These are phyloP conservation scores for Anomalospiza imberbis DNA, from an alignment of 2,797 vertebrate genomes.

Conservation along the genomic window DNA sequence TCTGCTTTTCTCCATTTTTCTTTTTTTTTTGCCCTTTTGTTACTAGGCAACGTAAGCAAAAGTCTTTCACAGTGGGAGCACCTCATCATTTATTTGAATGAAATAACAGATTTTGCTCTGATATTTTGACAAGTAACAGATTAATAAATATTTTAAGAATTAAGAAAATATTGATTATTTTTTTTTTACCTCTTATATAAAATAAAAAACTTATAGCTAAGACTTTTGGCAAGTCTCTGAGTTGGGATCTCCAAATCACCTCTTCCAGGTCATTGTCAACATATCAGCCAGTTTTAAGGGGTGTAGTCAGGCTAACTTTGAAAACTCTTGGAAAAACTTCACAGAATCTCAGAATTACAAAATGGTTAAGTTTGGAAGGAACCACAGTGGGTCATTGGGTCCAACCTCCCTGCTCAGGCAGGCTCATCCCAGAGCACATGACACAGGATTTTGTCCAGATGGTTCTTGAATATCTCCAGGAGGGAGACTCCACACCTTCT, in stretches of 20 bases:
- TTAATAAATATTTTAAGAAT: conserved; percentile 38
- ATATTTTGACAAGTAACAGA: not conserved
- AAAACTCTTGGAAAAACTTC: not conserved
- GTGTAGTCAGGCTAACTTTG: not conserved
- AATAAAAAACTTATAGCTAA: not conserved
- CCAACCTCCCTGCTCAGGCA: not conserved
- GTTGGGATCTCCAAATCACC: not conserved
- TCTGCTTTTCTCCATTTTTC: not conserved
- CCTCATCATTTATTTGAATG: conserved; percentile 45
- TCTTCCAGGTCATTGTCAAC: not conserved
- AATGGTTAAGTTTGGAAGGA: not conserved
- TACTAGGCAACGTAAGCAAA: conserved; percentile 58
- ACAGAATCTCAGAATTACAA: not conserved
- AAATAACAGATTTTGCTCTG: conserved; percentile 14
- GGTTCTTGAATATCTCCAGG: not conserved
- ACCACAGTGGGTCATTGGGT: too few species aligned
- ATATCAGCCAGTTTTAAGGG: not conserved
- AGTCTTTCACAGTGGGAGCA: not conserved
- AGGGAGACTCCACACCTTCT: not conserved
- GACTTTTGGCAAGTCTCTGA: not conserved
- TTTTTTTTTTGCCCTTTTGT: not conserved
- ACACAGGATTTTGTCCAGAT: not conserved
- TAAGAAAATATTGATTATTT: conserved; percentile 1
- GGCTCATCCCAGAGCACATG: rapidly evolving
- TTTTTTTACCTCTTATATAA: not conserved